phyloP scores from a whole-genome alignment of 2,797 vertebrate genomes.

The Eutrigla gurnardus region DNA sequence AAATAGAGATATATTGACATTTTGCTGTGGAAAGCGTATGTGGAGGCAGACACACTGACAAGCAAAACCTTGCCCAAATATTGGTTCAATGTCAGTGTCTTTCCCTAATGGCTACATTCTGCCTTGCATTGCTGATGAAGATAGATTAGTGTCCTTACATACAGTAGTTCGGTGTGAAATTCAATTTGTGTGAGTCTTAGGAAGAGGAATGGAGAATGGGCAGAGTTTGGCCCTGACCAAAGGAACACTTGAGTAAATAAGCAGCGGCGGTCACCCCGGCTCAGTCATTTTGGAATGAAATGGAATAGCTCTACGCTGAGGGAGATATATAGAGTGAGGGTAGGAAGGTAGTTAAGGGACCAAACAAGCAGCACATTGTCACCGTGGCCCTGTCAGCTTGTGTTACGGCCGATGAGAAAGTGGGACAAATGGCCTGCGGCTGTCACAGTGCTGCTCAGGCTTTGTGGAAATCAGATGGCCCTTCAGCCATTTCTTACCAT shows the following conservation, averaged over 20 bases:
- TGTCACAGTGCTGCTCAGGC: conserved; percentile 41
- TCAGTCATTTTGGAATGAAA: conserved; percentile 43
- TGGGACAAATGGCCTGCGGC: conserved; percentile 61
- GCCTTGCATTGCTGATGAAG: conserved; percentile 23
- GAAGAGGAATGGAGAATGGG: neutral
- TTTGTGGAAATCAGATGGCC: conserved; percentile 28
- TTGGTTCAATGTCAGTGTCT: conserved; percentile 41
- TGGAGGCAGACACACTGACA: conserved; percentile 6
- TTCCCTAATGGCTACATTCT: conserved; percentile 24
- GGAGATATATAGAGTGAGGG: neutral
- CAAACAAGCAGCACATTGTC: conserved; percentile 61
- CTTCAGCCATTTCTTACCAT: conserved; percentile 31
- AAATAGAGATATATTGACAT: conserved; percentile 39
- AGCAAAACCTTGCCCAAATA: conserved; percentile 24
- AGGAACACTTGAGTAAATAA: conserved; percentile 48
- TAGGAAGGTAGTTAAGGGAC: conserved; percentile 48
- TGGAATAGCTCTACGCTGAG: conserved; percentile 26
- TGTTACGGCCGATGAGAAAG: conserved; percentile 51
- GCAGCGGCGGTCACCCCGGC: conserved; percentile 25
- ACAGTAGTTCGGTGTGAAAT: conserved; percentile 24
- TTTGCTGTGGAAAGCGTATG: conserved; percentile 1
- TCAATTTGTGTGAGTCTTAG: neutral
- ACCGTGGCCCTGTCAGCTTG: conserved; percentile 60
- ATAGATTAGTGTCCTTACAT: conserved; percentile 26
- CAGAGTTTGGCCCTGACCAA: conserved; percentile 17